Evolutionary conservation across 2,113 vertebrate genomes (phyloP).

Genomic region (Sciurus niger): DNA sequence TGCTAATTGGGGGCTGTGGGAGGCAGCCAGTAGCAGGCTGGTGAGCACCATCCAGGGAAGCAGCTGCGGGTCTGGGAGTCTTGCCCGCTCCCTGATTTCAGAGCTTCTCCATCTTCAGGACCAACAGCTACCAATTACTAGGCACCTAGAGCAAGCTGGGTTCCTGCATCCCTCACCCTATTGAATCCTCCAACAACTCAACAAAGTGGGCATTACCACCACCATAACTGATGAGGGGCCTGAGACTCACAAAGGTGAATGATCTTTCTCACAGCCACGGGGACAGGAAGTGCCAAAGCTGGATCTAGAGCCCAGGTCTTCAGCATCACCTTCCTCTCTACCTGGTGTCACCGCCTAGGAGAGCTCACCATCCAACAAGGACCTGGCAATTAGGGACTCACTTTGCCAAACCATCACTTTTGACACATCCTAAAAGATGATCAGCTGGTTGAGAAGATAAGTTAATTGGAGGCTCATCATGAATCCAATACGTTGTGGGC

Average conservation of each 20-base stretch:
- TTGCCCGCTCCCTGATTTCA: conserved; percentile 39
- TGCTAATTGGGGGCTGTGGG: neutral
- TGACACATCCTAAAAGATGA: neutral
- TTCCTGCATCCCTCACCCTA: neutral
- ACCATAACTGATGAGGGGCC: neutral
- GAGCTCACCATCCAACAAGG: neutral
- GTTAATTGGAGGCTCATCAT: neutral
- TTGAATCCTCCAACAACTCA: neutral
- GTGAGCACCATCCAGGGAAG: neutral
- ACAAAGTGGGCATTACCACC: neutral
- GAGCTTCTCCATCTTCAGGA: neutral
- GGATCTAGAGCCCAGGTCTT: neutral
- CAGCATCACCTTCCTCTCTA: neutral
- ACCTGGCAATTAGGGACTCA: neutral
- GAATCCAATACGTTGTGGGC: neutral
- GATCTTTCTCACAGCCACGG: neutral
- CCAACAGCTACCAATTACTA: conserved; percentile 8
- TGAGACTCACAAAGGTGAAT: neutral
- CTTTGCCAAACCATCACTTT: conserved; percentile 3
- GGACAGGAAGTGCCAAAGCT: neutral
- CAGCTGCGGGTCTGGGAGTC: conserved; percentile 61
- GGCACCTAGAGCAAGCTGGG: neutral
- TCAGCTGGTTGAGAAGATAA: neutral
- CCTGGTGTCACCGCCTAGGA: neutral
- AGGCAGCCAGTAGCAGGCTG: neutral